Conservation (phyloP, 2,113 vertebrate species). For the Brienomyrus longianalis region DNA sequence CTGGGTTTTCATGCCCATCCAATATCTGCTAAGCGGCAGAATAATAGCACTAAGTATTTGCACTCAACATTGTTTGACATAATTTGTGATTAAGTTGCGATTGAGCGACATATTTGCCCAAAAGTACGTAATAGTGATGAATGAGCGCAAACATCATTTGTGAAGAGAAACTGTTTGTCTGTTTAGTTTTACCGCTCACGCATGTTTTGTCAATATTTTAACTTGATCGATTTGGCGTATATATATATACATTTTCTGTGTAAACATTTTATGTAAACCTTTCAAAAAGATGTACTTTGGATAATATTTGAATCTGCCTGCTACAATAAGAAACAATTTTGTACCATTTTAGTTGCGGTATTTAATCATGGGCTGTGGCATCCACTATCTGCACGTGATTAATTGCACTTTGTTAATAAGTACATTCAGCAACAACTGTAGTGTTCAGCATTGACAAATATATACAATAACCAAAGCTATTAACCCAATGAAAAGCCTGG, state of each 20-base stretch:
- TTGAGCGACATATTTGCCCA: not conserved
- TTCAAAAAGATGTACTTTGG: not conserved
- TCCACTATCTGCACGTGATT: slow-evolving; percentile 45
- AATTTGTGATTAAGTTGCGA: not conserved
- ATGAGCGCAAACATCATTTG: not conserved
- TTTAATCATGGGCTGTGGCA: slow-evolving; percentile 44
- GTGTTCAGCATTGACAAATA: slow-evolving; percentile 47
- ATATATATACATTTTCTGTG: not conserved
- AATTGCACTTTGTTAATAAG: slow-evolving; percentile 57
- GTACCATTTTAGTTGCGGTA: slow-evolving; percentile 30
- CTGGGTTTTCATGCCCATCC: not conserved
- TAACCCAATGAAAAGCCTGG: slow-evolving; percentile 26
- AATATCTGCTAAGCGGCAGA: not conserved
- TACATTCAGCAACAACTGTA: slow-evolving; percentile 34
- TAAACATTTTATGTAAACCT: not conserved
- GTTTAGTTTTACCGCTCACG: not conserved
- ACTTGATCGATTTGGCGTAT: not conserved
- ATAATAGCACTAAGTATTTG: not conserved
- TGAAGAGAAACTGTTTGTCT: not conserved
- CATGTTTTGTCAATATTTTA: not conserved
- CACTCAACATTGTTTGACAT: not conserved
- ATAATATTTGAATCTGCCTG: slow-evolving; percentile 42
- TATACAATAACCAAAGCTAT: slow-evolving; percentile 40
- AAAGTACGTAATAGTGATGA: not conserved
- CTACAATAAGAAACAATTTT: slow-evolving; percentile 35